Evolutionary conservation across 2,113 vertebrate genomes (phyloP).

Genomic region (Corynorhinus townsendii): DNA sequence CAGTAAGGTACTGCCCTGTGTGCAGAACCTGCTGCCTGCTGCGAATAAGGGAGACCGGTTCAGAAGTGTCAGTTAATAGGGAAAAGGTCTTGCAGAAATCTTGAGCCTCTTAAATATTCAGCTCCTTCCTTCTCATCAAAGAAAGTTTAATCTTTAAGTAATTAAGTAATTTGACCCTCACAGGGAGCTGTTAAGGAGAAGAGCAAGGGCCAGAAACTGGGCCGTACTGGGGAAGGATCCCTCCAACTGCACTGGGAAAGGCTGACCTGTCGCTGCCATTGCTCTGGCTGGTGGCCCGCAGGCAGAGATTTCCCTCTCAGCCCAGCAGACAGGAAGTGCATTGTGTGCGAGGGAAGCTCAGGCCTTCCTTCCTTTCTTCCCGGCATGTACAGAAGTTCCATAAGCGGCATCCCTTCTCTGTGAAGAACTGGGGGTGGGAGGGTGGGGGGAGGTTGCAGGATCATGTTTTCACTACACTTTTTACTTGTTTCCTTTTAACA

Average conservation of each 20-base stretch:
- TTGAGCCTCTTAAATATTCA: background rate
- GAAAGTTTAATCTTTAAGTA: background rate
- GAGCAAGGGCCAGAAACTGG: background rate
- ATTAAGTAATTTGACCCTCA: background rate
- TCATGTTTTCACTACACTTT: background rate
- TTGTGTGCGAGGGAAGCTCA: background rate
- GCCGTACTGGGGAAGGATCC: background rate
- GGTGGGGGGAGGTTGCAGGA: background rate
- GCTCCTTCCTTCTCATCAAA: background rate
- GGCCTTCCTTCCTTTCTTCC: slow-evolving; percentile 30
- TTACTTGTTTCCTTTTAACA: background rate
- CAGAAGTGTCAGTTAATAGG: background rate
- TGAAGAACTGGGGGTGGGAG: background rate
- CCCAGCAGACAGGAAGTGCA: slow-evolving; percentile 41
- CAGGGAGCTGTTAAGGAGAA: background rate
- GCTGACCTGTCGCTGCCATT: background rate
- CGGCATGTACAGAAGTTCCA: background rate
- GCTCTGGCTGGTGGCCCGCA: background rate
- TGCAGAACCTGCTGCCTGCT: background rate
- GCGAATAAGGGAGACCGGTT: background rate
- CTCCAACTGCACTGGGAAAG: background rate
- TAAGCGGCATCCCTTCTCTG: background rate
- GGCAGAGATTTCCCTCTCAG: background rate
- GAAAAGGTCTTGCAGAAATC: background rate
- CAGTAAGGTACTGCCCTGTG: background rate